These are phyloP conservation scores for Cassiopea andromeda DNA, from an alignment of 30 jellyfish, hydroid and myxozoan species.

Conservation along the genomic window DNA sequence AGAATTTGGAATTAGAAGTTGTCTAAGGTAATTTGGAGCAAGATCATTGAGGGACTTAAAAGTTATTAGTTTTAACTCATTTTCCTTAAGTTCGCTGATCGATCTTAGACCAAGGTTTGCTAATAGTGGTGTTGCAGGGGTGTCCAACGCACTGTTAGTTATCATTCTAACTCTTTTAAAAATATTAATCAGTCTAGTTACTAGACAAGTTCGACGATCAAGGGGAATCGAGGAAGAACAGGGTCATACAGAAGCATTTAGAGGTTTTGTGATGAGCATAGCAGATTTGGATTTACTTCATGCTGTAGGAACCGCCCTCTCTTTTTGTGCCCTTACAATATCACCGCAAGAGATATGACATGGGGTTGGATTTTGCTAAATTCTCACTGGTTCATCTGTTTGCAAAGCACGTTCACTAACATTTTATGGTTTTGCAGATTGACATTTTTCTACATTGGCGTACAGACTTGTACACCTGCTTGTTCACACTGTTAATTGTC, in stretches of 20 bases:
- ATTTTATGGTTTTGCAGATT: not conserved
- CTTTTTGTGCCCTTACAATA: not conserved
- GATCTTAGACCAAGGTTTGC: no score
- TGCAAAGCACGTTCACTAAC: not conserved
- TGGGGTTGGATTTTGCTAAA: not conserved
- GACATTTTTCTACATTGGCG: not conserved
- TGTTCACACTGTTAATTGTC: conserved; percentile 12
- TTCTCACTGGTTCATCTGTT: not conserved
- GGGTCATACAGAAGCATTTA: not conserved
- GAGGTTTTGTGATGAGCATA: not conserved
- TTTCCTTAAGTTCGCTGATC: no score
- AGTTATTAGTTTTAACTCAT: no score
- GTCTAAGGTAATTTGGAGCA: no score
- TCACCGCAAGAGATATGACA: not conserved
- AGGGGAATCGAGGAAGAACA: not conserved
- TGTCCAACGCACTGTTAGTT: no score
- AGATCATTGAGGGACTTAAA: no score
- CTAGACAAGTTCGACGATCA: not conserved
- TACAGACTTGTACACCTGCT: conserved; percentile 20
- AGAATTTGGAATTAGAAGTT: no score
- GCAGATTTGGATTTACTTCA: not conserved
- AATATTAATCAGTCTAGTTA: not conserved
- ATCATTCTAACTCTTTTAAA: not conserved
- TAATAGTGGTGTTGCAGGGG: no score
- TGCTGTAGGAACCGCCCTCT: conserved; percentile 13